These are phyloP conservation scores for Drosophila nigricruria DNA, from an alignment of 2,888 invertebrate species.

Conservation along the genomic window DNA sequence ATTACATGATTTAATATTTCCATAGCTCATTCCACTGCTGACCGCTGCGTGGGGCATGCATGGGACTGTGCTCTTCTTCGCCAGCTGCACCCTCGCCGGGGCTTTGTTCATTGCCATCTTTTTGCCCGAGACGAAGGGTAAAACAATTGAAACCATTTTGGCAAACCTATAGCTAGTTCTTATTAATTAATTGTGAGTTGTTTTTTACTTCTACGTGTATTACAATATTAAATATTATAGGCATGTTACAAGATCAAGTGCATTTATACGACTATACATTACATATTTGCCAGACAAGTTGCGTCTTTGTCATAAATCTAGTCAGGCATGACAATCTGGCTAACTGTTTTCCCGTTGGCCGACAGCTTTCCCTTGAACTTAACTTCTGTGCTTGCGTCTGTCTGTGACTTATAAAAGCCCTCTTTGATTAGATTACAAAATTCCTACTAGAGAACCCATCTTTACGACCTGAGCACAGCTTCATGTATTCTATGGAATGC, in stretches of 20 bases:
- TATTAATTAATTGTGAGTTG: constrained; percentile 17
- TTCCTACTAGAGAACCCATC: background rate
- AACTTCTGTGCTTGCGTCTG: background rate
- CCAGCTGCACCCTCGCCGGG: constrained; percentile 71
- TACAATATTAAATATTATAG: constrained; percentile 12
- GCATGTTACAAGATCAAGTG: background rate
- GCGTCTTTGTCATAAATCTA: constrained; percentile 18
- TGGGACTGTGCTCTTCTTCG: constrained; percentile 81
- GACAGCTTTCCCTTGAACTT: constrained; percentile 46
- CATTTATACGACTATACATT: background rate
- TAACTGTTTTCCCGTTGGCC: constrained; percentile 15
- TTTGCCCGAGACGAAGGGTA: constrained; percentile 84
- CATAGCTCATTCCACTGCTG: constrained; percentile 77
- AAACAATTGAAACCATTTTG: constrained; percentile 80
- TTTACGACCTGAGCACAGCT: constrained; percentile 12
- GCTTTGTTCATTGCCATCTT: constrained; percentile 77
- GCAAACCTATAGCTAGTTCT: constrained; percentile 61
- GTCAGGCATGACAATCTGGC: constrained; percentile 1
- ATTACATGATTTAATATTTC: background rate
- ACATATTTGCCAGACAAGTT: constrained; percentile 16
- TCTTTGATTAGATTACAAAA: constrained; percentile 51
- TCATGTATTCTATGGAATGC: background rate
- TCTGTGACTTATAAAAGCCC: constrained; percentile 2
- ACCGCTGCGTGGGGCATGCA: constrained; percentile 77
- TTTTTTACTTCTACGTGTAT: constrained; percentile 15